Evolutionary conservation across 1,140 invertebrate genomes (phyloP).

Genomic region (Bradynema listronoti): DNA sequence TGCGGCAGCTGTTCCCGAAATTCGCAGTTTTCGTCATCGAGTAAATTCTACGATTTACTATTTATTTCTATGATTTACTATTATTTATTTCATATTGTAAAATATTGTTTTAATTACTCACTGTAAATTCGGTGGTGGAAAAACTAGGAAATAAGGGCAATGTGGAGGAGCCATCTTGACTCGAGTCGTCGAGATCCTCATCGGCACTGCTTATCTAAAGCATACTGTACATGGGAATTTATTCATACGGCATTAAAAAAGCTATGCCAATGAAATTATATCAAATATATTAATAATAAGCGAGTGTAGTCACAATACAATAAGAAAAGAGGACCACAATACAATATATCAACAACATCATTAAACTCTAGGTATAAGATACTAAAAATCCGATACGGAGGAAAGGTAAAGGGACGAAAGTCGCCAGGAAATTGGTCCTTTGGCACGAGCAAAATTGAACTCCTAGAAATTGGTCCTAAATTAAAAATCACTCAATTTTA

Average conservation of each 20-base stretch:
- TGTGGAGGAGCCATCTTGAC: conserved; percentile 28
- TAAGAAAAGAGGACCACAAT: no score
- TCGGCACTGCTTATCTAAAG: conserved; percentile 9
- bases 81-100: neutral
- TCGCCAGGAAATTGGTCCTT: conserved; percentile 17
- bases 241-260: no score
- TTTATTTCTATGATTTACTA: no score
- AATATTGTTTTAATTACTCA: conserved; percentile 30
- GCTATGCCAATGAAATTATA: no score
- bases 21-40: conserved; percentile 21
- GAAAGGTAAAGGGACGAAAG: conserved; percentile 16
- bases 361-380: no score
- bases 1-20: conserved; percentile 39
- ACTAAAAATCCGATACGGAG: no score
- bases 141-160: conserved; percentile 44
- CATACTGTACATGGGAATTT: no score
- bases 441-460: conserved; percentile 14
- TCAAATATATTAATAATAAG: no score
- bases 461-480: no score
- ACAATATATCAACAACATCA: no score
- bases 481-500: neutral
- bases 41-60: neutral
- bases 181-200: neutral
- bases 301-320: no score
- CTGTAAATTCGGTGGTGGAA: conserved; percentile 44